Conservation (phyloP, 1,140 invertebrate genomes). For the Mya arenaria region DNA sequence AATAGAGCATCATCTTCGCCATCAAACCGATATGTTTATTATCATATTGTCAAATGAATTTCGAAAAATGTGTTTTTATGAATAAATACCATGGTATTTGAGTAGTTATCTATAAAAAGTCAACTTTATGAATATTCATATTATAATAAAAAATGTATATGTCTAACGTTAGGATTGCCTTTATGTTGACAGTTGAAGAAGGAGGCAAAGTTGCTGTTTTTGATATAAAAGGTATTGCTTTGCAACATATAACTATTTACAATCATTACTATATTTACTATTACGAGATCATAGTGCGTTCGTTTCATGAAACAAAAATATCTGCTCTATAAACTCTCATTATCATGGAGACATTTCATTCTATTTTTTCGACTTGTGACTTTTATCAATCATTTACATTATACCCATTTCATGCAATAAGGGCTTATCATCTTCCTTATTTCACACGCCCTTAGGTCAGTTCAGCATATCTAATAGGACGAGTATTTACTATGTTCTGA, state of each 20-base stretch:
- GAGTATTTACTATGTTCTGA: not conserved
- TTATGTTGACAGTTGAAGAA: not conserved
- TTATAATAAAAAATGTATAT: not conserved
- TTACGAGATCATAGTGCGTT: not conserved
- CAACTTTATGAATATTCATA: not conserved
- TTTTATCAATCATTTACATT: not conserved
- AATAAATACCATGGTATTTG: not conserved
- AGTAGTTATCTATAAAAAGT: not conserved
- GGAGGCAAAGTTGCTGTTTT: constrained; percentile 17
- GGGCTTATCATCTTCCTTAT: not conserved
- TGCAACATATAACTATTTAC: not conserved
- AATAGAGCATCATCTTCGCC: not conserved
- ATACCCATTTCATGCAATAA: not conserved
- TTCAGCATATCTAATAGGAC: not conserved
- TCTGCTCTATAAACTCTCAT: not conserved
- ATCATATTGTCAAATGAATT: not conserved
- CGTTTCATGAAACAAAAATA: not conserved
- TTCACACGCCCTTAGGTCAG: not conserved
- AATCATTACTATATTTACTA: not conserved
- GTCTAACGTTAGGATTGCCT: not conserved
- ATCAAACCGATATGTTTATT: not conserved
- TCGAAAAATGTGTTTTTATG: not conserved
- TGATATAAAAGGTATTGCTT: not conserved
- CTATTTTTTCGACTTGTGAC: not conserved
- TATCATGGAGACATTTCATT: not conserved